These are phyloP conservation scores for Ceratotherium simum DNA, from an alignment of 2,113 vertebrate genomes.

Conservation along the genomic window DNA sequence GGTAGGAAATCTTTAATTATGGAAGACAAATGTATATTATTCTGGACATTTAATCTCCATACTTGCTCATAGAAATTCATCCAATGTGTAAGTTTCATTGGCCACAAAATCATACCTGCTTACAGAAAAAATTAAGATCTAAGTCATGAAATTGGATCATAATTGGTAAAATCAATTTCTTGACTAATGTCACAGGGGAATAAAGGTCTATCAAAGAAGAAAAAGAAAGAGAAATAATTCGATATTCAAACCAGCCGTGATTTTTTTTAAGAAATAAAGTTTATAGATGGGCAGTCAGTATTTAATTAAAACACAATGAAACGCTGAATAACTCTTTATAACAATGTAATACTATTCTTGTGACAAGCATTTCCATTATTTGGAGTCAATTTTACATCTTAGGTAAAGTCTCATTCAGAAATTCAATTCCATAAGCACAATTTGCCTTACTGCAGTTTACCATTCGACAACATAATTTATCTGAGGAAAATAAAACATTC, in stretches of 20 bases:
- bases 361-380: background rate
- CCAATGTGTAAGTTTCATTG: background rate
- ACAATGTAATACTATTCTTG: background rate
- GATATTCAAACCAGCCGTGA: background rate
- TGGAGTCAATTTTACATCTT: background rate
- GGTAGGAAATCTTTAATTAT: background rate
- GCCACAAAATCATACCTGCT: background rate
- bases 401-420: background rate
- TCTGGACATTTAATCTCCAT: background rate
- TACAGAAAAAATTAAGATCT: background rate
- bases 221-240: background rate
- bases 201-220: background rate
- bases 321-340: background rate
- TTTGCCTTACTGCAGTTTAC: background rate
- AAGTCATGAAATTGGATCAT: background rate
- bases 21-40: background rate
- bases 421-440: background rate
- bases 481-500: background rate
- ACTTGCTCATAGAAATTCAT: background rate
- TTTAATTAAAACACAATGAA: slow-evolving; percentile 44
- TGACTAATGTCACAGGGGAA: background rate
- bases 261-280: background rate
- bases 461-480: background rate
- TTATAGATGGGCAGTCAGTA: background rate
- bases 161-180: background rate